A percentile compares a stretch with the other conserved stretches of the same genome.
These are phyloP conservation scores for Indri indri DNA, from an alignment of 2,113 vertebrate species.

Conservation along the genomic window DNA sequence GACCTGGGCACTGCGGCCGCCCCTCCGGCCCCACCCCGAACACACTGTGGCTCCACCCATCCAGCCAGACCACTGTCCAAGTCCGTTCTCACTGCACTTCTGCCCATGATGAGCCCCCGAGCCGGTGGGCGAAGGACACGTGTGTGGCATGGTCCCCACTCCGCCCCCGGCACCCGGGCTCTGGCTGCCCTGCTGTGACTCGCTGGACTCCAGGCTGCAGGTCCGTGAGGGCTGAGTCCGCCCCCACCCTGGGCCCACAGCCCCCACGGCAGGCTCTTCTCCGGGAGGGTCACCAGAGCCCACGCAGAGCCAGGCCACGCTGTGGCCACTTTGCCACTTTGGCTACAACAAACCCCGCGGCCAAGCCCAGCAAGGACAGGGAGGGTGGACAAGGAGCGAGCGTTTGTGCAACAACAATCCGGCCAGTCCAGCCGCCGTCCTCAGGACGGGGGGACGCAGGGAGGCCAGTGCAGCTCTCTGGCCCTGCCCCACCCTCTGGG, in stretches of 20 bases:
- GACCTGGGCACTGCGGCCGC: too few species aligned
- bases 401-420: background rate
- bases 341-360: background rate
- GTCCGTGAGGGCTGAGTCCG: background rate
- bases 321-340: background rate
- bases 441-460: background rate
- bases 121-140: too few species aligned
- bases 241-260: background rate
- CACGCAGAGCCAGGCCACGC: too few species aligned
- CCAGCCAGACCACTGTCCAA: too few species aligned
- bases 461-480: background rate
- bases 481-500: background rate
- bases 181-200: too few species aligned
- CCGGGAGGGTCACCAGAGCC: background rate
- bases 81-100: too few species aligned
- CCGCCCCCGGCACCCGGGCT: too few species aligned
- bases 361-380: accelerated
- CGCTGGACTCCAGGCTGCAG: too few species aligned
- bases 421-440: background rate
- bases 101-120: too few species aligned
- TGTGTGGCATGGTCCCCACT: too few species aligned
- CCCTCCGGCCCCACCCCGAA: too few species aligned
- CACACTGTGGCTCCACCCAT: too few species aligned
- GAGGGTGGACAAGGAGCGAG: background rate
- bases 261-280: background rate